These are phyloP conservation scores for Galeruca laticollis DNA, from an alignment of 2,888 invertebrate species.

Conservation along the genomic window DNA sequence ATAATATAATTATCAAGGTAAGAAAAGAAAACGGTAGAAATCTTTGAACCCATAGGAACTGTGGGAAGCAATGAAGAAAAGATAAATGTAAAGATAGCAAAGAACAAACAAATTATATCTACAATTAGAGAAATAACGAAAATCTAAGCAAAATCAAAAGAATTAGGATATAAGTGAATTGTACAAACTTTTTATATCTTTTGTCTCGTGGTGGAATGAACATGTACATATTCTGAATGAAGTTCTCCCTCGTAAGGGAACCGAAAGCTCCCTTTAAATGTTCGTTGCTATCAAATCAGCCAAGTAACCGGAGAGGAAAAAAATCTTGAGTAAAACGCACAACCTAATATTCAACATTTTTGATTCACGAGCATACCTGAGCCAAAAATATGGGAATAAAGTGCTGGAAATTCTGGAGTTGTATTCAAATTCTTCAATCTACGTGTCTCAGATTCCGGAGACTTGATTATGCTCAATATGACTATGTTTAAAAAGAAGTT, in stretches of 20 bases:
- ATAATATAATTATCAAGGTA: too few relatives aligned
- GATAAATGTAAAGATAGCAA: too few relatives aligned
- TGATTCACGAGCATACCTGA: slow-evolving; percentile 27
- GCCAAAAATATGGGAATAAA: slow-evolving; percentile 23
- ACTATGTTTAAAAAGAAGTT: slow-evolving; percentile 11
- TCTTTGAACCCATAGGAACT: too few relatives aligned
- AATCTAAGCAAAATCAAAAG: too few relatives aligned
- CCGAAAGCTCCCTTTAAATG: slow-evolving; percentile 27
- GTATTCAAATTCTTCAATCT: slow-evolving; percentile 26
- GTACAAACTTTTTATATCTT: too few relatives aligned
- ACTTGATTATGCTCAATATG: slow-evolving; percentile 14
- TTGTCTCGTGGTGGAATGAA: slow-evolving; percentile 24
- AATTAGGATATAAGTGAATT: too few relatives aligned
- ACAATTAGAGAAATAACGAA: too few relatives aligned
- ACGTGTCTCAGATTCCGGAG: slow-evolving; percentile 25
- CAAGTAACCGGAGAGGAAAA: slow-evolving; percentile 23
- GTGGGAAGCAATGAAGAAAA: too few relatives aligned
- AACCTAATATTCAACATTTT: slow-evolving; percentile 30
- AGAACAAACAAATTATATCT: too few relatives aligned
- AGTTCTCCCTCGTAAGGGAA: slow-evolving; percentile 29
- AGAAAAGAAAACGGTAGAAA: too few relatives aligned
- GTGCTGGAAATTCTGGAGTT: slow-evolving; percentile 18
- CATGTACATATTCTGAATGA: slow-evolving; percentile 9
- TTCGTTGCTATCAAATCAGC: slow-evolving; percentile 31
- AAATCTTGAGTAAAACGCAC: slow-evolving; percentile 24